Conservation (phyloP, 2,888 invertebrate genomes). For the Zonitis immaculata region DNA sequence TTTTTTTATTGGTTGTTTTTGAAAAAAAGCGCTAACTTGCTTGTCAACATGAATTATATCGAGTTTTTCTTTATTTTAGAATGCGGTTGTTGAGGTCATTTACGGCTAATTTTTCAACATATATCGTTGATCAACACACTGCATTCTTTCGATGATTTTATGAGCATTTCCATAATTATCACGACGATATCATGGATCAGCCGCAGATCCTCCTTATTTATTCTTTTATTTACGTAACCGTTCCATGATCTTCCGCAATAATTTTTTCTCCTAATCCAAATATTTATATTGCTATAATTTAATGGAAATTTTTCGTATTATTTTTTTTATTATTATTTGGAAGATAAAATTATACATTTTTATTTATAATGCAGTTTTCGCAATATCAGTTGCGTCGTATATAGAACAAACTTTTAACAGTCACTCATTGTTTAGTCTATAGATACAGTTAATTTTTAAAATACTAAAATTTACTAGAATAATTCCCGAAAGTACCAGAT, state of each 20-base stretch:
- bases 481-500: no score
- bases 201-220: no score
- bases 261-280: no score
- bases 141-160: no score
- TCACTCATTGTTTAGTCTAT: background rate
- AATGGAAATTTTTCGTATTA: no score
- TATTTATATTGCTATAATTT: no score
- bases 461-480: background rate
- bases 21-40: slow-evolving; percentile 7
- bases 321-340: background rate
- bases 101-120: background rate
- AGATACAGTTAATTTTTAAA: background rate
- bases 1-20: background rate
- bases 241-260: no score
- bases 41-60: slow-evolving; percentile 13
- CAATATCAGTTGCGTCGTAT: background rate
- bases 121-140: no score
- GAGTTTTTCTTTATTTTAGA: slow-evolving; percentile 10
- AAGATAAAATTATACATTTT: background rate
- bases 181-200: no score
- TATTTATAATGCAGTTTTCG: background rate
- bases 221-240: background rate
- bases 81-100: slow-evolving; percentile 14
- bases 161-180: no score
- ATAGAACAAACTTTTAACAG: background rate